These are phyloP conservation scores for Melipona beecheii DNA, from an alignment of 2,888 invertebrate genomes.

Conservation along the genomic window DNA sequence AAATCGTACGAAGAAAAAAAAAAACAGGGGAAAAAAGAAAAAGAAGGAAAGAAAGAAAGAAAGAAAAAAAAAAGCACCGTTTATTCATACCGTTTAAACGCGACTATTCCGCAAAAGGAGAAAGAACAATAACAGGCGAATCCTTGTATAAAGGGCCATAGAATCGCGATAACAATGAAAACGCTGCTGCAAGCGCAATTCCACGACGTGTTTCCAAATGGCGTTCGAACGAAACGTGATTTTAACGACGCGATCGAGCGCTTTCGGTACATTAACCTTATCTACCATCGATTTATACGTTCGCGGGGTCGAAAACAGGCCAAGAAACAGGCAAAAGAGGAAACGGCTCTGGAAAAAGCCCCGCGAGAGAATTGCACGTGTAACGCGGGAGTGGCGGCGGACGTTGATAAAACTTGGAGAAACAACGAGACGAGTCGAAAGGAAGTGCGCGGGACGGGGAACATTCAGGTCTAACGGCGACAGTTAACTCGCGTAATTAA, in stretches of 20 bases:
- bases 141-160: constrained; percentile 8
- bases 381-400: too few species aligned
- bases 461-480: too few species aligned
- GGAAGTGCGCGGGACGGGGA: not conserved
- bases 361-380: not conserved
- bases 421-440: not conserved
- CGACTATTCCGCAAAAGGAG: not conserved
- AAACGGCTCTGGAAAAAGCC: not conserved
- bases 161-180: constrained; percentile 29
- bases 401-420: too few species aligned
- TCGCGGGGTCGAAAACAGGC: not conserved
- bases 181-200: not conserved
- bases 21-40: not conserved
- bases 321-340: not conserved
- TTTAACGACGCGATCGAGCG: constrained; percentile 17
- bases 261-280: constrained; percentile 6
- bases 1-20: not conserved
- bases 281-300: not conserved
- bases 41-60: not conserved
- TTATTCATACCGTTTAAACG: not conserved
- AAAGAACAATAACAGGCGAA: constrained; percentile 19
- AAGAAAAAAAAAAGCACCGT: not conserved
- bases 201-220: constrained; percentile 13
- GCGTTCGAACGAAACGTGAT: constrained; percentile 29
- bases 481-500: too few species aligned